A percentile compares a stretch with the other conserved stretches of the same genome.
phyloP scores from a whole-genome alignment of 1,140 invertebrate species.

The Diploscapter pachys region DNA sequence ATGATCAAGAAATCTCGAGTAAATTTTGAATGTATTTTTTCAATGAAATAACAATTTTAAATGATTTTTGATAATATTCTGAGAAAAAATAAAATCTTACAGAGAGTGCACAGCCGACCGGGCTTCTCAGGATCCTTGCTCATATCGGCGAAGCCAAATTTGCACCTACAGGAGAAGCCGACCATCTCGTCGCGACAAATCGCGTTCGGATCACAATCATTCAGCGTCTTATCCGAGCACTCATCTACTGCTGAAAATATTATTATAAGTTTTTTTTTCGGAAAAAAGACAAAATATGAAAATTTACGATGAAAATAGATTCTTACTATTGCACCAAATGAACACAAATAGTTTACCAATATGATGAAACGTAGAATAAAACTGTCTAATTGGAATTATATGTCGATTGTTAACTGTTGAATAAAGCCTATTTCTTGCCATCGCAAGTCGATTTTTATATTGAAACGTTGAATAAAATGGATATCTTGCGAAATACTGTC shows the following conservation, averaged over 20 bases:
- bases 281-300: not conserved
- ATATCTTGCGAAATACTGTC: not conserved
- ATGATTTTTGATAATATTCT: not conserved
- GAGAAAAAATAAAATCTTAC: slow-evolving; percentile 36
- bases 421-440: too few species aligned
- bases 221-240: slow-evolving; percentile 28
- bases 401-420: too few species aligned
- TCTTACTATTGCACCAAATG: not conserved
- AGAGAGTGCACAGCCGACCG: slow-evolving; percentile 41
- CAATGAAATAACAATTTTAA: not conserved
- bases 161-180: slow-evolving; percentile 58
- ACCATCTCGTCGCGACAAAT: slow-evolving; percentile 56
- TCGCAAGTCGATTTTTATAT: too few species aligned
- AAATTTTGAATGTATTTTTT: not conserved
- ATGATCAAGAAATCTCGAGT: too few species aligned
- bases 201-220: slow-evolving; percentile 55
- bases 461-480: not conserved
- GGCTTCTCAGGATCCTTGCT: slow-evolving; percentile 41
- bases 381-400: too few species aligned
- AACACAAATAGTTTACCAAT: not conserved
- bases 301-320: not conserved
- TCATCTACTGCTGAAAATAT: slow-evolving; percentile 45
- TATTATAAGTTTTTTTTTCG: not conserved
- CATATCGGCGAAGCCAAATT: slow-evolving; percentile 45
- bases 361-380: not conserved